phyloP scores from a whole-genome alignment of 2,888 invertebrate species.

The Drosophila greeni region DNA sequence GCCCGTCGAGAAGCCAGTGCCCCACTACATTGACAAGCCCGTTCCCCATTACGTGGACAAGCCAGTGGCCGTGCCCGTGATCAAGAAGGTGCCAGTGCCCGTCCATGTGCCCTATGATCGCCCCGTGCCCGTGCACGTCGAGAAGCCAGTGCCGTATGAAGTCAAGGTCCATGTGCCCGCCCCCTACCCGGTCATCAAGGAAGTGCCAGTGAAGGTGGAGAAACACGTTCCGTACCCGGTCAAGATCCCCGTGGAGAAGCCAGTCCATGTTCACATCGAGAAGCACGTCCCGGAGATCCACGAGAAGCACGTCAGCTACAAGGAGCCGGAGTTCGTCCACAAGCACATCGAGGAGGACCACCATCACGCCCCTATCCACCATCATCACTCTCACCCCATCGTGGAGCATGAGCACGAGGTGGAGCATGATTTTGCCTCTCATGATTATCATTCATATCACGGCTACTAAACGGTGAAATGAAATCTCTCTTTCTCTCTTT shows the following conservation, averaged over 20 bases:
- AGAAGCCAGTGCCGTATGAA: slow-evolving; percentile 87
- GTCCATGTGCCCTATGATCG: slow-evolving; percentile 83
- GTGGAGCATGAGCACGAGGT: slow-evolving; percentile 78
- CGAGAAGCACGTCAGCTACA: slow-evolving; percentile 85
- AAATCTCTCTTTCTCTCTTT: slow-evolving; percentile 45
- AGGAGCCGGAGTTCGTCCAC: slow-evolving; percentile 84
- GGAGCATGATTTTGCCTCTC: slow-evolving; percentile 75
- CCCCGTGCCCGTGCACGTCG: slow-evolving; percentile 84
- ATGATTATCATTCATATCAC: slow-evolving; percentile 70
- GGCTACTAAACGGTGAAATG: slow-evolving; percentile 65
- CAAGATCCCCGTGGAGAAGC: slow-evolving; percentile 84
- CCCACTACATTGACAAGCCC: slow-evolving; percentile 81
- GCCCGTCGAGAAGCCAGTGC: slow-evolving; percentile 85
- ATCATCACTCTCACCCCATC: slow-evolving; percentile 61
- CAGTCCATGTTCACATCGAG: slow-evolving; percentile 86
- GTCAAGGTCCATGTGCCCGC: slow-evolving; percentile 85
- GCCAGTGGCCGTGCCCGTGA: slow-evolving; percentile 82
- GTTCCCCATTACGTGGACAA: slow-evolving; percentile 84
- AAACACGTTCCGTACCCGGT: slow-evolving; percentile 86
- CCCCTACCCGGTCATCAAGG: slow-evolving; percentile 85
- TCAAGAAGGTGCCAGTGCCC: slow-evolving; percentile 83
- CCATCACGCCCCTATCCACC: slow-evolving; percentile 66
- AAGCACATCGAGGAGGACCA: slow-evolving; percentile 79
- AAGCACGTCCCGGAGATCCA: slow-evolving; percentile 83
- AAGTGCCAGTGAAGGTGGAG: slow-evolving; percentile 83